Percentiles rank a stretch among this genome's conserved stretches.
These are phyloP conservation scores for Megaceryle alcyon DNA, from an alignment of 2,797 vertebrate species.

Conservation along the genomic window DNA sequence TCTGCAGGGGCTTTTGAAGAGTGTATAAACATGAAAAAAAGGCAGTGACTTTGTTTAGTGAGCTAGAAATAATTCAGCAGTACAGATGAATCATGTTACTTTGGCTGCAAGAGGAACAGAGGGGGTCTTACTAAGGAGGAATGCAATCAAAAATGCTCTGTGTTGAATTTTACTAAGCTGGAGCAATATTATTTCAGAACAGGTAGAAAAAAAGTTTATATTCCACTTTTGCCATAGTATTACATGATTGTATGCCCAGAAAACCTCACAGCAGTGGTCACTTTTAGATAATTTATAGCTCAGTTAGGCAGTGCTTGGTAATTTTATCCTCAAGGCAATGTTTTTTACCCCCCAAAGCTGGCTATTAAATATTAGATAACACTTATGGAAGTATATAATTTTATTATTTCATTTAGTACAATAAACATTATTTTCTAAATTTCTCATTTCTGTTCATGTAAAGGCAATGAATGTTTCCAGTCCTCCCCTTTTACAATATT, in stretches of 20 bases:
- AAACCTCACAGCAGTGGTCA: not conserved
- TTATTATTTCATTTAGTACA: not conserved
- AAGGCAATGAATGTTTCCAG: not conserved
- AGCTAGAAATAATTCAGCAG: conserved; percentile 32
- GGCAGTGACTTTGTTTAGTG: conserved; percentile 34
- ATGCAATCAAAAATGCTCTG: not conserved
- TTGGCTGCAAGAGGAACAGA: not conserved
- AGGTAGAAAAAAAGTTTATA: not conserved
- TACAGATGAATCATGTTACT: conserved; percentile 33
- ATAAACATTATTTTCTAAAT: not conserved
- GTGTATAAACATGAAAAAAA: conserved; percentile 33
- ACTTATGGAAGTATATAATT: not conserved
- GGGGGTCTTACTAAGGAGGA: not conserved
- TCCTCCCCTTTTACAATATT: not conserved
- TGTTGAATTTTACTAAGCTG: not conserved
- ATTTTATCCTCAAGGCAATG: not conserved
- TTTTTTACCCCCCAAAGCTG: not conserved
- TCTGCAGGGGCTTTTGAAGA: conserved; percentile 41
- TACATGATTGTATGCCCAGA: not conserved
- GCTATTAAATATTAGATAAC: not conserved
- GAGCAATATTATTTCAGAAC: not conserved
- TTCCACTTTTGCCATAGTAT: not conserved
- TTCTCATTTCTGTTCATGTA: not conserved
- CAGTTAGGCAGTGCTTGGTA: not conserved
- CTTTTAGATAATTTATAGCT: not conserved